A percentile compares a stretch with the other conserved stretches of the same genome.
Evolutionary conservation across 1,140 invertebrate genomes (phyloP).

Genomic region (Drosophila sturtevanti): DNA sequence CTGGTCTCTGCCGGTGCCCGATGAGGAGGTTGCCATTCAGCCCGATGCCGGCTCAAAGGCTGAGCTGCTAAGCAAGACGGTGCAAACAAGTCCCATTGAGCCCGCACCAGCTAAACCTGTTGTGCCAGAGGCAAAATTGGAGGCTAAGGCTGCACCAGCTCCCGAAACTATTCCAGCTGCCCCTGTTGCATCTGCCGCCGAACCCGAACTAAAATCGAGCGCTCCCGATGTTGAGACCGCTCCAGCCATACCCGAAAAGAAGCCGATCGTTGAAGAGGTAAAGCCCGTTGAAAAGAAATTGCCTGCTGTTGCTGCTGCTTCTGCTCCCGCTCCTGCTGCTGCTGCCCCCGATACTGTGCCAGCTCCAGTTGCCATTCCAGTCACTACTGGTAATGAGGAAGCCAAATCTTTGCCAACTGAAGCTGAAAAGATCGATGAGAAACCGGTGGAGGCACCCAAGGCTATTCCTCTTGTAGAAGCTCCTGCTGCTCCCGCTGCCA

Average conservation of each 20-base stretch:
- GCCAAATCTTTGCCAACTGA: constrained; percentile 23
- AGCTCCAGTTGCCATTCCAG: constrained; percentile 3
- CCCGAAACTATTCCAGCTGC: not conserved
- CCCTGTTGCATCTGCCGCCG: not conserved
- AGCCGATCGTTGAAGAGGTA: constrained; percentile 26
- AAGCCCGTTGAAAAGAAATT: constrained; percentile 26
- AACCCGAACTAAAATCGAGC: constrained; percentile 34
- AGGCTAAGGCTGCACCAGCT: constrained; percentile 14
- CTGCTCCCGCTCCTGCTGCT: not conserved
- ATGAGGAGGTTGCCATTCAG: constrained; percentile 67
- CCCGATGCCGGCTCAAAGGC: constrained; percentile 46
- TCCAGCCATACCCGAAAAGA: constrained; percentile 52
- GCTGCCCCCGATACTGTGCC: not conserved
- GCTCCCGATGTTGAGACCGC: constrained; percentile 55
- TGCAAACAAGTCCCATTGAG: constrained; percentile 45
- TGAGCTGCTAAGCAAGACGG: constrained; percentile 42
- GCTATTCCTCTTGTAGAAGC: constrained; percentile 50
- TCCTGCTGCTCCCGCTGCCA: constrained; percentile 42
- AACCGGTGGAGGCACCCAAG: constrained; percentile 52
- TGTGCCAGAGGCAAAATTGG: constrained; percentile 5
- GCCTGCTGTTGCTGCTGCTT: not conserved
- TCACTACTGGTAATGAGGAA: constrained; percentile 15
- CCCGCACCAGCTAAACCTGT: constrained; percentile 32
- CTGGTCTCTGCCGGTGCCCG: constrained; percentile 60
- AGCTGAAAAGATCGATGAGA: constrained; percentile 43